Conservation (phyloP, 2,797 vertebrate genomes). For the Crypturellus tataupa region DNA sequence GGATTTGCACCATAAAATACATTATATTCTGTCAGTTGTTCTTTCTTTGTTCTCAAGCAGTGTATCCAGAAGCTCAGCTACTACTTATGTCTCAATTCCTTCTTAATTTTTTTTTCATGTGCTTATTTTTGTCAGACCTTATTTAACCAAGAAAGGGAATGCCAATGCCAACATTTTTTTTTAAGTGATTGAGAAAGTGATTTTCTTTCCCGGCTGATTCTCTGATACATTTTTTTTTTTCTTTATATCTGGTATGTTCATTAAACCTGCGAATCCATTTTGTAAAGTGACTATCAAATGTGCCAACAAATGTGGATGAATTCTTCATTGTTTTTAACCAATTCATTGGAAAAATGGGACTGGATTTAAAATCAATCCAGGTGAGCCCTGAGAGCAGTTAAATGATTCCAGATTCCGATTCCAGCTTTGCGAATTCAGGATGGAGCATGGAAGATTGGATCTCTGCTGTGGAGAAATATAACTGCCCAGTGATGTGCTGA, state of each 20-base stretch:
- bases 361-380: not conserved
- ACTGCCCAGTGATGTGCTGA: not conserved
- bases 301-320: not conserved
- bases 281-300: not conserved
- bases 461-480: not conserved
- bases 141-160: not conserved
- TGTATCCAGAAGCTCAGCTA: not conserved
- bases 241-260: not conserved
- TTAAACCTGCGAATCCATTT: not conserved
- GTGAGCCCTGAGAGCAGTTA: not conserved
- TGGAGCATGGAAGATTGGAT: not conserved
- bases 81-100: not conserved
- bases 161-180: not conserved
- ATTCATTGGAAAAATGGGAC: not conserved
- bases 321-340: not conserved
- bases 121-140: not conserved
- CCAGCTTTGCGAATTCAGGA: not conserved
- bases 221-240: not conserved
- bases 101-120: not conserved
- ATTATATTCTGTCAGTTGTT: not conserved
- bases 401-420: not conserved
- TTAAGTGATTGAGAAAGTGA: not conserved
- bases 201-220: not conserved
- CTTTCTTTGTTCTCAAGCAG: not conserved
- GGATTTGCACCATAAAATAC: not conserved